Evolutionary conservation across 2,113 vertebrate genomes (phyloP).

Genomic region (Falco punctatus): DNA sequence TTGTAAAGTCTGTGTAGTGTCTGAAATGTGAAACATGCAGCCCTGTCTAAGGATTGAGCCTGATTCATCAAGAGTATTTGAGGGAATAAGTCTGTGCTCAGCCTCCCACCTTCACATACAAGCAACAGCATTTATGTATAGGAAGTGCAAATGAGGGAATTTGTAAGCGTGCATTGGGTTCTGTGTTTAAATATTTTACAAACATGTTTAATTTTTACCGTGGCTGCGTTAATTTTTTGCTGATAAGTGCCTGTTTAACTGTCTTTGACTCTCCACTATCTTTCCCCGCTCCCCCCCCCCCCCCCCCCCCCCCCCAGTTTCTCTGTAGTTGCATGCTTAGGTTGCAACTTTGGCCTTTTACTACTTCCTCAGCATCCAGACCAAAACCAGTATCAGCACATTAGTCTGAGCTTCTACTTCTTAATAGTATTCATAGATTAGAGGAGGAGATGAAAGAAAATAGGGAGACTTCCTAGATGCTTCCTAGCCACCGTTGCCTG

Average conservation of each 20-base stretch:
- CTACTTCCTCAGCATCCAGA: neutral
- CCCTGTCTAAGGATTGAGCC: neutral
- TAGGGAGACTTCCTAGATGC: neutral
- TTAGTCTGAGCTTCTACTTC: neutral
- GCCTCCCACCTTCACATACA: neutral
- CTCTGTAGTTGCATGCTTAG: neutral
- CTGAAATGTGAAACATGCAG: neutral
- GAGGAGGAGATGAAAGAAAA: neutral
- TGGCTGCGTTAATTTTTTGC: rapidly evolving
- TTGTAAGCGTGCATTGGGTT: neutral
- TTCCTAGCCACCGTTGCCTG: neutral
- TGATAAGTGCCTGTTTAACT: neutral
- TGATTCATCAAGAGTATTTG: neutral
- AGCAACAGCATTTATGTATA: neutral
- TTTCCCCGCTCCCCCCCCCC: neutral
- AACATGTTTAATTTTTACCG: neutral
- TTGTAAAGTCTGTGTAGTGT: neutral
- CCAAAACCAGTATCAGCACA: neutral
- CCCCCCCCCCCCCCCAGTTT: too few relatives aligned
- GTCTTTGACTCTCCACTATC: neutral
- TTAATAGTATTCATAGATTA: neutral
- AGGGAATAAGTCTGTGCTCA: neutral
- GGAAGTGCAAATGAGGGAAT: neutral
- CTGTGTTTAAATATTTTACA: neutral
- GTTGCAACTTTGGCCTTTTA: neutral